Percentiles rank a stretch among this genome's conserved stretches.
Conservation (phyloP, 2,888 invertebrate genomes). For the Trachelus stipa region DNA sequence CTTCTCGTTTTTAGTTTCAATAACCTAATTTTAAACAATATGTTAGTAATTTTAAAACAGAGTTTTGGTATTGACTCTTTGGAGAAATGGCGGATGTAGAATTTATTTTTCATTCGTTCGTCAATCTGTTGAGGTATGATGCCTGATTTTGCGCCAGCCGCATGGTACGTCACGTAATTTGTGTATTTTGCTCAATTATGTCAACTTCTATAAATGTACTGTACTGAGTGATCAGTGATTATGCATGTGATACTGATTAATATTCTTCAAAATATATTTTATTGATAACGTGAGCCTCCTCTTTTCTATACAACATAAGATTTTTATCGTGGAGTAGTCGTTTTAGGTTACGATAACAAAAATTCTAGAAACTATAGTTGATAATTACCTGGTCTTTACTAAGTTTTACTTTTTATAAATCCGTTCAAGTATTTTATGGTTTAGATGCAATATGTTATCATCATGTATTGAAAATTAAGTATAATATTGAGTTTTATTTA, state of each 20-base stretch:
- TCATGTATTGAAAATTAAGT: not conserved
- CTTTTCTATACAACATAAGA: not conserved
- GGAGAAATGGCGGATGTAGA: not conserved
- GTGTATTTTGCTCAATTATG: constrained; percentile 24
- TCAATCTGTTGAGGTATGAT: constrained; percentile 1
- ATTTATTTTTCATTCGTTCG: not conserved
- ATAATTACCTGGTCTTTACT: not conserved
- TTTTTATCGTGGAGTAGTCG: not conserved
- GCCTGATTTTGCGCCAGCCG: constrained; percentile 41
- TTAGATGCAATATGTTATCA: not conserved
- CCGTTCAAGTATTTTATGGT: not conserved
- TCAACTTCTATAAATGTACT: constrained; percentile 3
- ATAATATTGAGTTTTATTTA: not conserved
- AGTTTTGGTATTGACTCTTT: not conserved
- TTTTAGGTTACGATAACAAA: constrained; percentile 1
- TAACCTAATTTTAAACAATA: not conserved
- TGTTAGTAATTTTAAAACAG: not conserved
- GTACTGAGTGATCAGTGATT: constrained; percentile 1
- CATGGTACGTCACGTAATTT: constrained; percentile 45
- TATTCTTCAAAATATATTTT: not conserved
- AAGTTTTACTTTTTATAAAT: not conserved
- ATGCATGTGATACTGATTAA: not conserved
- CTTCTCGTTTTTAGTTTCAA: not conserved
- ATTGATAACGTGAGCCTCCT: not conserved
- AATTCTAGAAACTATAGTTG: not conserved